Evolutionary conservation across 2,888 invertebrate genomes (phyloP), one percentile per base, ranked within the genome.

Genomic region (Drosophila emarginata): DNA sequence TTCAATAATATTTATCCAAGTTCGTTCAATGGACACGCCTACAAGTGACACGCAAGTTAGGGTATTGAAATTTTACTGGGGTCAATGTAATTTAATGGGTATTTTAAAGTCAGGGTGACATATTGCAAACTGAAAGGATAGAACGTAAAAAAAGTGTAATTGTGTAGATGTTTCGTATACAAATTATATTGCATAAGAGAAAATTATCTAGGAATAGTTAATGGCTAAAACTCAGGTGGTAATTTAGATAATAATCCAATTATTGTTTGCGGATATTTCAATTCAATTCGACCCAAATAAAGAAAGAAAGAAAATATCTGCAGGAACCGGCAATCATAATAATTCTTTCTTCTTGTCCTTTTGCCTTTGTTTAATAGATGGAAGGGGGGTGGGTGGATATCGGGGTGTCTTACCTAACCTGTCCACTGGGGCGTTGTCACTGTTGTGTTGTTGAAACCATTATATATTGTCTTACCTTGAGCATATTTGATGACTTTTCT

Each of bases 401-500:
- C 23, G 23, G 23, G 23, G 23, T 23, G 4, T 5, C 40, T 45
- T 18, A 18, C 15, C 40, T 11, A 18, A 45, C 40, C 40, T 18
- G 58, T 59, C 56, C 72, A 74, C 21, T 78, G 74, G 87, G 84
- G 84, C 84, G 86, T 65, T 67, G 59, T 26, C 56, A 59, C 50
- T 14, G 40, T 60, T 32, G 56, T 15, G 52, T 53, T 60, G 64
- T 64, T 57, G 6, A 56, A 67, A 65, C 67, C 66, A 75, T 71
- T 77, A 72, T 37, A 57, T 69, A 63, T 72, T 74, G 76, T 53
- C 64, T 79, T 76, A 80, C 88, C 88, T 89, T 89, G 87, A 79
- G 77, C 71, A 77, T 80, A 77, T 78, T 75, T 61, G 61, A 76
- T 78, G 74, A 67, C 57, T 72, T 83, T 66, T 73, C 45, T 45